Percentiles rank a stretch among this genome's conserved stretches.
phyloP scores from a whole-genome alignment of 2,797 vertebrate genomes.

The Eidolon dupreanum region DNA sequence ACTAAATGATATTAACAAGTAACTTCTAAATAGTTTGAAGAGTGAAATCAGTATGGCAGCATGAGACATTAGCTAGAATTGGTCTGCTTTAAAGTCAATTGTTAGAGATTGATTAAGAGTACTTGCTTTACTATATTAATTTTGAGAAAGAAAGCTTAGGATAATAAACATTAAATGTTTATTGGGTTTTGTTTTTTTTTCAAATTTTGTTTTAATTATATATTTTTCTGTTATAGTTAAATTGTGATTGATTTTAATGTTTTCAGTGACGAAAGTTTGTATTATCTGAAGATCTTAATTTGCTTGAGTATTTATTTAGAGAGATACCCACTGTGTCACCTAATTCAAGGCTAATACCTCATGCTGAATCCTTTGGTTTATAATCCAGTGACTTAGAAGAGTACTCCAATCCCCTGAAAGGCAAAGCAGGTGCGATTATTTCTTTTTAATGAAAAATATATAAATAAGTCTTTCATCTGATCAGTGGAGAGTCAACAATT shows the following conservation, averaged over 20 bases:
- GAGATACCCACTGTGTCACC: background rate
- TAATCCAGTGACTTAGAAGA: background rate
- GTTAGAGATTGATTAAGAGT: background rate
- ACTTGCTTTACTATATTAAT: background rate
- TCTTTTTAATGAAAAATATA: slow-evolving; percentile 19
- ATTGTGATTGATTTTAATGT: background rate
- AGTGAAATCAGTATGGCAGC: background rate
- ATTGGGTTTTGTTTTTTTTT: background rate
- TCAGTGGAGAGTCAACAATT: background rate
- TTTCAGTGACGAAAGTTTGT: background rate
- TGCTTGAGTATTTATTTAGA: background rate
- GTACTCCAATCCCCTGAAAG: background rate
- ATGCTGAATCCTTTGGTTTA: background rate
- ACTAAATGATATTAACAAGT: background rate
- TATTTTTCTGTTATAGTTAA: background rate
- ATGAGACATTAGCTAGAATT: background rate
- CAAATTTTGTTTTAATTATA: background rate
- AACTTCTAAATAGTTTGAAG: background rate
- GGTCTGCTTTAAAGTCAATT: background rate
- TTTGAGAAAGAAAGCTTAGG: background rate
- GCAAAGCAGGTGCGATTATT: background rate
- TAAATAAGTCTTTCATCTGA: background rate
- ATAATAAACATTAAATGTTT: background rate
- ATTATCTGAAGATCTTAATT: background rate
- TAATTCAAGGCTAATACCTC: background rate